Base-by-base conservation (phyloP, 2,797 vertebrate genomes). In the Girardinus metallicus region DNA sequence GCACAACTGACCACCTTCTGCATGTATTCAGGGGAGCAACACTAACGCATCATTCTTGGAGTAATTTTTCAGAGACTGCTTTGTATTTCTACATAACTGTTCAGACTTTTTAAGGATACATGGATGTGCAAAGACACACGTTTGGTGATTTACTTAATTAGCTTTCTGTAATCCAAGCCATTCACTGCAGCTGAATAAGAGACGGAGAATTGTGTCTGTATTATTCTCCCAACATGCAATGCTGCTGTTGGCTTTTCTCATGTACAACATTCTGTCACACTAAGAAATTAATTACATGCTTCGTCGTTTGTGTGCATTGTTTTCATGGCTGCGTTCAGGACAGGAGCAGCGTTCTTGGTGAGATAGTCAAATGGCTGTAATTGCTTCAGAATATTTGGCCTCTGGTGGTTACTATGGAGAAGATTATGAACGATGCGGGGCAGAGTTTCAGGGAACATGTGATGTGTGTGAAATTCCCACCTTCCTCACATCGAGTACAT, bases 351-450 rank as follows among this genome's bases (percentile, higher is more conserved):
- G 60, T 76, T 86, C 84, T 81, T 72, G 73, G 55, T 85, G 83
- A 93, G 88, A 81, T 26, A 29, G 57, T 85, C 84, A 82, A 88
- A 78, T 76, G 73, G 84, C 75, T 85, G 39, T 74, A 77, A 71
- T 71, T 73, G 83, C 87, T 87, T 87, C 84, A 86, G 83, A 90
- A 91, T 93, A 86, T 91, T 92, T 83, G 79, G 82, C 90, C 89
- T 89, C 57, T 15, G 34, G 92, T 16, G 34, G 92, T 95, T 89
- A 49, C 91, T 89, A 95, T 95, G 91, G 95, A 77, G 85, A 89
- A 90, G 85, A 84, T 66, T 71, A 73, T 79, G 86, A 46, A 21
- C 73, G 76, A 86, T 71, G 77, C 15, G 23, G 83, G 80, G 78
- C 74, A 84, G 78, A 74, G 80, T 4, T 73, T 73, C n/a, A 47